A percentile compares a stretch with the other conserved stretches of the same genome.
Conservation (phyloP, 2,888 invertebrate genomes). For the Perithous albicinctus region DNA sequence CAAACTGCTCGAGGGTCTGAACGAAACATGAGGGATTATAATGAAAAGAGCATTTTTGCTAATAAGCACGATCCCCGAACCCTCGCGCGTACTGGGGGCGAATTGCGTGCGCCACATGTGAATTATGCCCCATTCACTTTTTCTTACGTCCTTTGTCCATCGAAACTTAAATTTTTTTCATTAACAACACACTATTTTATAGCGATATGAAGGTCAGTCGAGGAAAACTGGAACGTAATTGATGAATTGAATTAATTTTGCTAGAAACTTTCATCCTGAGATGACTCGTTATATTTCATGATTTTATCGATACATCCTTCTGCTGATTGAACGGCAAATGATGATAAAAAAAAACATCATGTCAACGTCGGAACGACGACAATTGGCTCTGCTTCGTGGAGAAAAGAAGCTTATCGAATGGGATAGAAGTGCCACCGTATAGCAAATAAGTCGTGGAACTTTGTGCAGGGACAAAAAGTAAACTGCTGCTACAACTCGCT, state of each 20-base stretch:
- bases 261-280: neutral
- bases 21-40: constrained; percentile 70
- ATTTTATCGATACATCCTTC: neutral
- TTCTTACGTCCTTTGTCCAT: constrained; percentile 14
- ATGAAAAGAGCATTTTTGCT: constrained; percentile 78
- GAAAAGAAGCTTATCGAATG: constrained; percentile 8
- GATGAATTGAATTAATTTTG: neutral
- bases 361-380: neutral
- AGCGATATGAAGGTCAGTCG: neutral
- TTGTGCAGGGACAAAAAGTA: constrained; percentile 1
- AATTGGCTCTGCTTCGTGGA: constrained; percentile 11
- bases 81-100: constrained; percentile 23
- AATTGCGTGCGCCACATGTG: constrained; percentile 65
- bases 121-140: constrained; percentile 59
- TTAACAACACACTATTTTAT: neutral
- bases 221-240: neutral
- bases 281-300: neutral
- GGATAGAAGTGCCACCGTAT: neutral
- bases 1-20: constrained; percentile 49
- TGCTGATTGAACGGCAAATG: neutral
- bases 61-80: constrained; percentile 69
- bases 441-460: constrained; percentile 4
- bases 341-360: neutral
- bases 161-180: constrained; percentile 18
- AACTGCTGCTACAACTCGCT: neutral